phyloP scores from a whole-genome alignment of 2,113 vertebrate genomes.

The Eurypyga helias region DNA sequence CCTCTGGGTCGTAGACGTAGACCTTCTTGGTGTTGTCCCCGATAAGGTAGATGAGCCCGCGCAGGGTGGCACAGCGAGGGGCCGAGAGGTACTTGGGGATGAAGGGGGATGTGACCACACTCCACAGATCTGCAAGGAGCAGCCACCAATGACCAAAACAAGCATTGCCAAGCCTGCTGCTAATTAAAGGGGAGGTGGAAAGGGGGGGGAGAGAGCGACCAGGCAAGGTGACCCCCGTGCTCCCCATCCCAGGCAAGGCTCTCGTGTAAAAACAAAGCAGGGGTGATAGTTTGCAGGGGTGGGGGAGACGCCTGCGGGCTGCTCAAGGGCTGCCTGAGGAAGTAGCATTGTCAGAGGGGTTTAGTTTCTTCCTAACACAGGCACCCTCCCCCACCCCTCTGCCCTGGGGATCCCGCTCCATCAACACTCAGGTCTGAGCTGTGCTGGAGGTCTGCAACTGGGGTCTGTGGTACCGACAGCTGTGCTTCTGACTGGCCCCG shows the following conservation, averaged over 20 bases:
- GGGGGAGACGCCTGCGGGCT: background rate
- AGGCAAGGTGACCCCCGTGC: accelerated
- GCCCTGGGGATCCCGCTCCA: accelerated
- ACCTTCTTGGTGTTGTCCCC: constrained; percentile 99
- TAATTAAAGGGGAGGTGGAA: background rate
- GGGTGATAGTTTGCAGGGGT: background rate
- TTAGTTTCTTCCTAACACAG: background rate
- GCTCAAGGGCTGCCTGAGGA: accelerated
- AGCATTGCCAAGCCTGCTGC: background rate
- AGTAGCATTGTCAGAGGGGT: background rate
- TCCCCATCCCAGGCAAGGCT: accelerated
- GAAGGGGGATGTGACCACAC: constrained; percentile 90
- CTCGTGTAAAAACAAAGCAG: background rate
- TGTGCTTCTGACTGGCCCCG: background rate
- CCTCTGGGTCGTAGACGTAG: constrained; percentile 87
- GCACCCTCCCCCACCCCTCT: background rate
- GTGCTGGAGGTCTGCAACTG: background rate
- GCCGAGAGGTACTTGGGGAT: constrained; percentile 96
- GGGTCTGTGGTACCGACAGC: accelerated
- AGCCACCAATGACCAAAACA: background rate
- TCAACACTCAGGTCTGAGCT: background rate
- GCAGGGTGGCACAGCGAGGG: constrained; percentile 86
- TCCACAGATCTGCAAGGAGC: constrained; percentile 86
- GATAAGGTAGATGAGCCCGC: constrained; percentile 88
- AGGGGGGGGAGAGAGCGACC: background rate